A percentile compares a stretch with the other conserved stretches of the same genome.
Evolutionary conservation across 2,888 invertebrate genomes (phyloP).

Genomic region (Ornithoptera alexandrae): DNA sequence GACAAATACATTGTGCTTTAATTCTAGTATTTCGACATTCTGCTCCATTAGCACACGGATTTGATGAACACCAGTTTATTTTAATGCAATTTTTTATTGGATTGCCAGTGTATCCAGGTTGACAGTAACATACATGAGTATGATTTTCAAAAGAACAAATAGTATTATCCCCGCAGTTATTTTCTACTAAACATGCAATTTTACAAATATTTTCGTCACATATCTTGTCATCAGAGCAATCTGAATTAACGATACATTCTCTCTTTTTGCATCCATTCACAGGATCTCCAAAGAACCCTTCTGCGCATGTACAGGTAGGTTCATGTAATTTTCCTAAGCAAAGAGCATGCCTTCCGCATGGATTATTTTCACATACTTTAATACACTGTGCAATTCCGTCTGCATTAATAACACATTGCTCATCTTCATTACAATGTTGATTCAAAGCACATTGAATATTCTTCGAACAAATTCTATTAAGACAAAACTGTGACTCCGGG

Average conservation of each 20-base stretch:
- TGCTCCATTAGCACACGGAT: constrained; percentile 90
- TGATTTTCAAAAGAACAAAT: constrained; percentile 92
- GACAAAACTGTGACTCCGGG: constrained; percentile 91
- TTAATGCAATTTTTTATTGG: constrained; percentile 84
- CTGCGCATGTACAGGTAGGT: constrained; percentile 87
- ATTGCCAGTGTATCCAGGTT: constrained; percentile 92
- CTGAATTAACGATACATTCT: constrained; percentile 85
- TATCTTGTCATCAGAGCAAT: constrained; percentile 90
- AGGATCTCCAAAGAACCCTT: constrained; percentile 90
- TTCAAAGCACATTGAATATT: constrained; percentile 87
- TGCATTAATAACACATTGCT: constrained; percentile 84
- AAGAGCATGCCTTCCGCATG: constrained; percentile 91
- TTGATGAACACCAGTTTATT: constrained; percentile 88
- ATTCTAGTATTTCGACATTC: constrained; percentile 89
- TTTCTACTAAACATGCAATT: constrained; percentile 90
- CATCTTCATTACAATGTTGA: constrained; percentile 85
- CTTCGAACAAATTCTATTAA: constrained; percentile 91
- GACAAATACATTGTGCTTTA: constrained; percentile 89
- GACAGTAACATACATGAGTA: constrained; percentile 86
- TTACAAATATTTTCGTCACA: constrained; percentile 92
- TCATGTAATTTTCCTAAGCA: constrained; percentile 87
- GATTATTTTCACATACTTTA: constrained; percentile 85
- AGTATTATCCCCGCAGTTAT: constrained; percentile 91
- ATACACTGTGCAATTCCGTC: constrained; percentile 88
- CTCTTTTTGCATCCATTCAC: constrained; percentile 89